A percentile compares a stretch with the other conserved stretches of the same genome.
phyloP scores from a whole-genome alignment of 1,140 invertebrate species.

The Sipha flava region DNA sequence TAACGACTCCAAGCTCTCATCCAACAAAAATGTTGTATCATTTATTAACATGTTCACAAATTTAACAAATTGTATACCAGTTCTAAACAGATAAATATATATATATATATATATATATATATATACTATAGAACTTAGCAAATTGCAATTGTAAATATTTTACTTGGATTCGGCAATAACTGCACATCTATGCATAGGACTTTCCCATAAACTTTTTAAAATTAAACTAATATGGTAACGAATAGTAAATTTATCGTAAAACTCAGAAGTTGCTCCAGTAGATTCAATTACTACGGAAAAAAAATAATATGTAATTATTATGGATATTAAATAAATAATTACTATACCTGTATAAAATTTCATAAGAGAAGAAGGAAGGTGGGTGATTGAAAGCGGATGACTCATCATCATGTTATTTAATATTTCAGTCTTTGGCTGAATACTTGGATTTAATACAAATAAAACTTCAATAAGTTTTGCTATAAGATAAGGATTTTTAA shows the following conservation, averaged over 20 bases:
- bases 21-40: slow-evolving; percentile 93
- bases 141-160: slow-evolving; percentile 19
- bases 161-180: slow-evolving; percentile 70
- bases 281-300: slow-evolving; percentile 77
- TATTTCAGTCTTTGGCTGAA: slow-evolving; percentile 58
- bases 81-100: too few relatives aligned
- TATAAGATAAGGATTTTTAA: slow-evolving; percentile 91
- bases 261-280: slow-evolving; percentile 92
- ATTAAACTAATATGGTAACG: slow-evolving; percentile 96
- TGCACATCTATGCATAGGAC: slow-evolving; percentile 56
- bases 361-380: slow-evolving; percentile 82
- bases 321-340: neutral
- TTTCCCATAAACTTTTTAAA: slow-evolving; percentile 79
- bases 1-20: slow-evolving; percentile 89
- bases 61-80: slow-evolving; percentile 89
- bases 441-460: slow-evolving; percentile 79
- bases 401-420: slow-evolving; percentile 64
- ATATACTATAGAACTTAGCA: too few relatives aligned
- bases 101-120: too few relatives aligned
- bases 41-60: slow-evolving; percentile 99
- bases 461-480: slow-evolving; percentile 92
- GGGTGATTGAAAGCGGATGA: slow-evolving; percentile 73
- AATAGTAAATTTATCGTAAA: slow-evolving; percentile 98
- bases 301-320: neutral
- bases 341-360: slow-evolving; percentile 80